Percentiles rank a stretch among this genome's conserved stretches.
phyloP scores from a whole-genome alignment of 1,140 invertebrate species.

The Drosophila pruinosa region DNA sequence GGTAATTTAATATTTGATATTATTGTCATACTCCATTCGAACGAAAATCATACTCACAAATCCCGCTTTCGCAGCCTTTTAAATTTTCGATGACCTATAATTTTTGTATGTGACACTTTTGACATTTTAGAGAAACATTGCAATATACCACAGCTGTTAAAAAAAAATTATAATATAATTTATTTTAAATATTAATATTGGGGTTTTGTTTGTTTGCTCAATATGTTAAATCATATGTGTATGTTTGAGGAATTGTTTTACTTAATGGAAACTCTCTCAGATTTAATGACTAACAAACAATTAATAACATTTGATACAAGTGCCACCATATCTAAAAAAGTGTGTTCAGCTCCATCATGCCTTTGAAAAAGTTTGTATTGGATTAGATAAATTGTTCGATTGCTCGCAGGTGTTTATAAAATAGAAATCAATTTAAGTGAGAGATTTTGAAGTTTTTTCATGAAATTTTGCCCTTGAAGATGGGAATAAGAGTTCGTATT shows the following conservation, averaged over 20 bases:
- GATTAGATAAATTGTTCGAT: background rate
- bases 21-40: conserved; percentile 13
- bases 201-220: too few relatives aligned
- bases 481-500: background rate
- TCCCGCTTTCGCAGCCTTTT: background rate
- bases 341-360: background rate
- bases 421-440: background rate
- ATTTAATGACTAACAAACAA: too few relatives aligned
- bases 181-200: too few relatives aligned
- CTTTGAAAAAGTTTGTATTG: background rate
- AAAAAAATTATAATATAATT: conserved; percentile 21
- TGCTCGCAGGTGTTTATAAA: background rate
- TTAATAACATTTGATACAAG: background rate
- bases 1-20: conserved; percentile 41
- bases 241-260: too few relatives aligned
- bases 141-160: conserved; percentile 3
- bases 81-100: conserved; percentile 6
- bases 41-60: conserved; percentile 1
- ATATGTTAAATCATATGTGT: too few relatives aligned
- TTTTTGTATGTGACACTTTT: background rate
- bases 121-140: conserved; percentile 12
- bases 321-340: background rate
- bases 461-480: background rate
- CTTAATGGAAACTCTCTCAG: too few relatives aligned
- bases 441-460: background rate